Conservation (phyloP, 2,113 vertebrate genomes). For the Jaculus jaculus region DNA sequence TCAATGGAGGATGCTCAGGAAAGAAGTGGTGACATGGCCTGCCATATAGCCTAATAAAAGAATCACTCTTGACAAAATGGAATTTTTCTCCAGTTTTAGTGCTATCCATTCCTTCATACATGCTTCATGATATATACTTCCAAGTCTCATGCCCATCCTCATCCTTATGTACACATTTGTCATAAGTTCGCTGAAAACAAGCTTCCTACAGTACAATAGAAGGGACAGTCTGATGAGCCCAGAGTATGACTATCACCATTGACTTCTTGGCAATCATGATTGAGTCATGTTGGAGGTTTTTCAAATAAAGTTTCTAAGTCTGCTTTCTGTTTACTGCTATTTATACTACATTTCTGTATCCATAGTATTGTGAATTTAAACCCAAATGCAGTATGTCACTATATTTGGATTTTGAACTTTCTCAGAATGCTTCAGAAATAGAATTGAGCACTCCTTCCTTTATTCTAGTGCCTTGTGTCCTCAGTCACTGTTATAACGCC, state of each 20-base stretch:
- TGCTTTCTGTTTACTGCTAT: slow-evolving; percentile 6
- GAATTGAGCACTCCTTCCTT: background rate
- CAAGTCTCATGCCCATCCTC: background rate
- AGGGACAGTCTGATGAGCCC: background rate
- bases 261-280: background rate
- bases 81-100: background rate
- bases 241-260: background rate
- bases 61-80: background rate
- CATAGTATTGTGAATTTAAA: background rate
- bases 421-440: background rate
- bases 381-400: background rate
- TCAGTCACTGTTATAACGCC: background rate
- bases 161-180: background rate
- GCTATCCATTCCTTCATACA: background rate
- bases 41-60: background rate
- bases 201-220: background rate
- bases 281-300: slow-evolving; percentile 5
- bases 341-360: slow-evolving; percentile 10
- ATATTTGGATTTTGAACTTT: slow-evolving; percentile 2
- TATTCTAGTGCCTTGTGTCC: background rate
- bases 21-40: background rate
- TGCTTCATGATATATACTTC: slow-evolving; percentile 10
- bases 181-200: background rate
- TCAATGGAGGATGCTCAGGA: background rate
- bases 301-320: slow-evolving; percentile 24